These are phyloP conservation scores for Argya squamiceps DNA, from an alignment of 2,797 vertebrate genomes.

Conservation along the genomic window DNA sequence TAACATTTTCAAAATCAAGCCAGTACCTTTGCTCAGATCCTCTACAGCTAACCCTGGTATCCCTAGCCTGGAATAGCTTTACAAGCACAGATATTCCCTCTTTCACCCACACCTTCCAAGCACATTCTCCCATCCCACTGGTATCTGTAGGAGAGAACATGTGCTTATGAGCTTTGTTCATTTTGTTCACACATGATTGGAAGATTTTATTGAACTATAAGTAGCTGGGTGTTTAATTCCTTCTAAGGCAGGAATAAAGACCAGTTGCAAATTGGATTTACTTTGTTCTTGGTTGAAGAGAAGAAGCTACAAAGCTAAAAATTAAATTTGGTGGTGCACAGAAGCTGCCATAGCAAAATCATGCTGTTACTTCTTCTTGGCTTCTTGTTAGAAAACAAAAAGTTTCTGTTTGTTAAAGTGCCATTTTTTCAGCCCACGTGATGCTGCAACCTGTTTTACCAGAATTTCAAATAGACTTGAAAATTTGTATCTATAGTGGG, in stretches of 20 bases:
- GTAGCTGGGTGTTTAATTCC: constrained; percentile 1
- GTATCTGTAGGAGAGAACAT: neutral
- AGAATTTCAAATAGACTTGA: neutral
- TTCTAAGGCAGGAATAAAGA: neutral
- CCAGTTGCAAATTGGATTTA: neutral
- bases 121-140: neutral
- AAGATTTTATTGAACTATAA: neutral
- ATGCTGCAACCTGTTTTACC: neutral
- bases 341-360: neutral
- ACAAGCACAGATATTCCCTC: neutral
- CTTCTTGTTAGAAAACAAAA: neutral
- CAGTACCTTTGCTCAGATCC: neutral
- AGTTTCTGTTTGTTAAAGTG: neutral
- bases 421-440: neutral
- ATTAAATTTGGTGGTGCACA: neutral
- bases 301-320: neutral
- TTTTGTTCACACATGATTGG: neutral
- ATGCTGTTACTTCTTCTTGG: neutral
- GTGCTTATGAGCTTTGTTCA: neutral
- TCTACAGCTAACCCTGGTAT: neutral
- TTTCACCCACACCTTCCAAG: neutral
- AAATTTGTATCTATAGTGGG: neutral
- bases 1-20: neutral
- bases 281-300: neutral
- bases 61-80: neutral